Base-by-base conservation (phyloP, 2,113 vertebrate genomes). In the Sceloporus tristichus region DNA sequence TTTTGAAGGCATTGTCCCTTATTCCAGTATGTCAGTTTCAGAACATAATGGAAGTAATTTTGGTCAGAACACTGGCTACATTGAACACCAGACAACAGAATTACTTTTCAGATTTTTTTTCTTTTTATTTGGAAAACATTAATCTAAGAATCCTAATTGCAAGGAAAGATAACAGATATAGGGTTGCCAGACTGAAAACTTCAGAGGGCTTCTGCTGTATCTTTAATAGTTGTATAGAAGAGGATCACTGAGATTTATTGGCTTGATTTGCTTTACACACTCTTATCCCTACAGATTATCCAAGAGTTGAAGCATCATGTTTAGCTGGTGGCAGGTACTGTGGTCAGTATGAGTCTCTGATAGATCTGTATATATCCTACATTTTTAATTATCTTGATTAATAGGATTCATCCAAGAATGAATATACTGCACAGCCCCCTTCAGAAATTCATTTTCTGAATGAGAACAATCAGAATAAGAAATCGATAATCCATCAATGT, bases 361-460 rank as follows among this genome's bases (percentile, higher is more conserved):
- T 70, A 82, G 70, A 48, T 76, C 70, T 53, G 56, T 62, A 23
- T 19, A 53, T 75, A 87, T 66, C 18, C 71, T 66, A 53, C 59
- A 66, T 76, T 66, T 85, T 87, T 71, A 75, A 82, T 87, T 87
- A 75, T 76, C 38, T n/a, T 34, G 75, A 82, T 82, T 70, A 87
- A 87, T 65, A 74, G 38, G 34, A 75, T 87, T 25, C 29, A 23
- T 23, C 75, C 79, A 75, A 34, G 27, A 16, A 3, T 79, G n/a
- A 70, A 54, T 18, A 42, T 38, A 23, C 9, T 56, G 40, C 53
- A 53, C 59, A 79, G 48, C 53, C 38, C 40, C 65, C n/a, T 71
- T 71, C 42, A 86, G 48, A 86, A 79, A 79, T 79, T 56, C 40
- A 79, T 70, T 68, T 79, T 73, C 75, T 34, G 19, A 42, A 21